A percentile compares a stretch with the other conserved stretches of the same genome.
These are phyloP conservation scores for Oncopeltus fasciatus DNA, from an alignment of 1,140 invertebrate species.

Conservation along the genomic window DNA sequence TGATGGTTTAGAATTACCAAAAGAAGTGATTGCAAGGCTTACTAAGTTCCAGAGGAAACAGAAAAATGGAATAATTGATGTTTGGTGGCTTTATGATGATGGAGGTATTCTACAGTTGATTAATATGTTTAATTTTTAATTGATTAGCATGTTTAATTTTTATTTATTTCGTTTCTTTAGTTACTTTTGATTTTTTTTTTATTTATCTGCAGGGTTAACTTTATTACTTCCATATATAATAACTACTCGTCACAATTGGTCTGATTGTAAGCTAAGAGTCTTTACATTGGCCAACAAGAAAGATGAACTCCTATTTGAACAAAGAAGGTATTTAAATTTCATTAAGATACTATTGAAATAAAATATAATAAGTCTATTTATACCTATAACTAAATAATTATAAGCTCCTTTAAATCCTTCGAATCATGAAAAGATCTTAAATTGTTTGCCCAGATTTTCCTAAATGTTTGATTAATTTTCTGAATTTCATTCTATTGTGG, in stretches of 20 bases:
- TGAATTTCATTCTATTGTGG: too few species aligned
- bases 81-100: constrained; percentile 97
- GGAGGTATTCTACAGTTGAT: constrained; percentile 37
- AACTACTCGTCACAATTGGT: constrained; percentile 72
- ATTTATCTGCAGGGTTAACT: constrained; percentile 50
- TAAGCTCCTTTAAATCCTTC: not conserved
- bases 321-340: constrained; percentile 74
- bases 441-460: too few species aligned
- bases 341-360: too few species aligned
- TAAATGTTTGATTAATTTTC: too few species aligned
- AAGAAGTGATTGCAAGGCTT: constrained; percentile 47
- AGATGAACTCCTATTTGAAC: constrained; percentile 81
- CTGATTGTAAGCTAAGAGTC: constrained; percentile 69
- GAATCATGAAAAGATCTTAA: too few species aligned
- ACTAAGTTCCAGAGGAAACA: constrained; percentile 61
- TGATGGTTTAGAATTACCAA: constrained; percentile 24
- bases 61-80: constrained; percentile 76
- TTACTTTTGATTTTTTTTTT: not conserved
- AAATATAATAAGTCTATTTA: too few species aligned
- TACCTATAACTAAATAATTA: not conserved
- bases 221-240: constrained; percentile 79
- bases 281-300: constrained; percentile 89
- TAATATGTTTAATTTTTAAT: constrained; percentile 25
- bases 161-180: not conserved
- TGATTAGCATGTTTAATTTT: not conserved